A percentile compares a stretch with the other conserved stretches of the same genome.
phyloP scores from a whole-genome alignment of 2,797 vertebrate species.

The Scolopax bukidnonensis region DNA sequence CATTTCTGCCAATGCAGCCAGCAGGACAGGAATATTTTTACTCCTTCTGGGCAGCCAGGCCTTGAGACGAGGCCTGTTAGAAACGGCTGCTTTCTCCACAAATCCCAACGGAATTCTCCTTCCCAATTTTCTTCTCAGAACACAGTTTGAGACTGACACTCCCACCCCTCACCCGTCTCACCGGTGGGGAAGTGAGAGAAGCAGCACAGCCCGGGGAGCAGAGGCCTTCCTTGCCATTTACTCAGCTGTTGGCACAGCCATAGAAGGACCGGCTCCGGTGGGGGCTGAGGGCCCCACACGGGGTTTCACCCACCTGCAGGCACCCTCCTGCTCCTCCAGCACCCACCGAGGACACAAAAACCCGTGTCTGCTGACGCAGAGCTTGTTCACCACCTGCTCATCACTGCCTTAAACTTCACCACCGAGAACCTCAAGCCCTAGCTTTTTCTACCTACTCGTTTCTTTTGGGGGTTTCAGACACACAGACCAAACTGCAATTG shows the following conservation, averaged over 20 bases:
- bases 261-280: fast-evolving
- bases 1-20: background rate
- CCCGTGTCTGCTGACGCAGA: fast-evolving
- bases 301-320: fast-evolving
- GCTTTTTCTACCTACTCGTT: background rate
- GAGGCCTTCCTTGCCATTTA: background rate
- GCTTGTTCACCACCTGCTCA: background rate
- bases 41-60: background rate
- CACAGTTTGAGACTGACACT: background rate
- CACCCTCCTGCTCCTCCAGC: fast-evolving
- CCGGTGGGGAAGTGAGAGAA: background rate
- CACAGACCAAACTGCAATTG: background rate
- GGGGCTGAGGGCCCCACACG: fast-evolving
- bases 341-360: background rate
- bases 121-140: background rate
- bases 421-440: fast-evolving
- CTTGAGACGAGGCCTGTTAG: background rate
- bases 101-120: background rate
- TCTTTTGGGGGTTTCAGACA: background rate
- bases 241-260: too few relatives aligned
- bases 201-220: background rate
- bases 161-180: background rate
- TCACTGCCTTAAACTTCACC: background rate
- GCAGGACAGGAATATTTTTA: background rate
- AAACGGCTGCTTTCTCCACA: background rate